Evolutionary conservation across 2,888 invertebrate genomes (phyloP).

Genomic region (Polydrusus cervinus): DNA sequence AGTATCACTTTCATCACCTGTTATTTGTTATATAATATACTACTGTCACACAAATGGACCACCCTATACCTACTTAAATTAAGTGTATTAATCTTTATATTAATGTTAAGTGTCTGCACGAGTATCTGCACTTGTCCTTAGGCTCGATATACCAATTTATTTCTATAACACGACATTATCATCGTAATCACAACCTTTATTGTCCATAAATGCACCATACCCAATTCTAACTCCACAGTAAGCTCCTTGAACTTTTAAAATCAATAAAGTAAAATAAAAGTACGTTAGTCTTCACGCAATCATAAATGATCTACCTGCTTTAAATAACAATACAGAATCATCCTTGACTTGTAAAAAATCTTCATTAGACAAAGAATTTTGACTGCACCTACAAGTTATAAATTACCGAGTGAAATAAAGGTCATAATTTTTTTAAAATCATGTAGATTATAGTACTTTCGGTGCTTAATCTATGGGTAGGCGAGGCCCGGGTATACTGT

Average conservation of each 20-base stretch:
- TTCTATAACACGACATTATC: no score
- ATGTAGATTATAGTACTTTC: background rate
- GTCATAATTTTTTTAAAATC: conserved; percentile 15
- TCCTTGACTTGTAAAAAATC: conserved; percentile 34
- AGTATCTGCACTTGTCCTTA: no score
- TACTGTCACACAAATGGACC: no score
- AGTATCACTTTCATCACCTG: no score
- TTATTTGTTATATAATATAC: no score
- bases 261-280: background rate
- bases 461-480: no score
- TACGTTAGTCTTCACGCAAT: conserved; percentile 6
- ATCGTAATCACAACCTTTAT: no score
- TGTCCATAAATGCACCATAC: background rate
- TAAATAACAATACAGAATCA: conserved; percentile 20
- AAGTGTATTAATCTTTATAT: no score
- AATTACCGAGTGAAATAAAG: conserved; percentile 21
- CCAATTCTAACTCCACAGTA: background rate
- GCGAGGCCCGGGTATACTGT: no score
- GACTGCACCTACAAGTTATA: conserved; percentile 15
- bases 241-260: conserved; percentile 34
- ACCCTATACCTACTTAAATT: no score
- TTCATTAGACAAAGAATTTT: conserved; percentile 19
- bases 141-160: no score
- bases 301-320: background rate
- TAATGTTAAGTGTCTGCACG: no score